These are phyloP conservation scores for Ptychoptera contaminata DNA, from an alignment of 2,888 invertebrate species.

Conservation along the genomic window DNA sequence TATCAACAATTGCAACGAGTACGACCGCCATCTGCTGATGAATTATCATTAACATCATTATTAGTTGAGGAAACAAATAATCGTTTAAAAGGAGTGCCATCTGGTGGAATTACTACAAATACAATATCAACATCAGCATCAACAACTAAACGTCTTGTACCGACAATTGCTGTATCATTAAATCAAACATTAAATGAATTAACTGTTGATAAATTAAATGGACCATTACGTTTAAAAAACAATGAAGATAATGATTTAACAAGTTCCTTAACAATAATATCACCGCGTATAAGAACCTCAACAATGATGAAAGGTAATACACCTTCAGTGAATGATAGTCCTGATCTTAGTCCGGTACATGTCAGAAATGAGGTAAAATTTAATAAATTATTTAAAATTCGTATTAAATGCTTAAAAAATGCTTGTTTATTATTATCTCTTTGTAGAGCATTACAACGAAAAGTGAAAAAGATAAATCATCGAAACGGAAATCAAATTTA, in stretches of 20 bases:
- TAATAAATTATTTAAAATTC: neutral
- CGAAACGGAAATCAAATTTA: conserved; percentile 47
- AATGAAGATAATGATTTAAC: neutral
- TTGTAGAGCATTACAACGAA: conserved; percentile 25
- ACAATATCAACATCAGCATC: neutral
- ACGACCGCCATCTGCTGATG: too few relatives aligned
- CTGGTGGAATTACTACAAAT: too few relatives aligned
- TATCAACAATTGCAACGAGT: neutral
- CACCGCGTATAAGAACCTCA: conserved; percentile 13
- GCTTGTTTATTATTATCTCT: neutral
- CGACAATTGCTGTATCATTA: conserved; percentile 21
- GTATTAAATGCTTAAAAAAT: neutral
- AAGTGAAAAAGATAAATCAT: conserved; percentile 41
- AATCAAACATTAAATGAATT: conserved; percentile 27
- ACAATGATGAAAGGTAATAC: conserved; percentile 15
- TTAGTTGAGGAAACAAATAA: too few relatives aligned
- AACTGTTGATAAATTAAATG: conserved; percentile 4
- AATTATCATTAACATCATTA: too few relatives aligned
- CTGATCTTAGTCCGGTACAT: conserved; percentile 18
- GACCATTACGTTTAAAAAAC: conserved; percentile 9
- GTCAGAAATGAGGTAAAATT: neutral
- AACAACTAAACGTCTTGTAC: conserved; percentile 17
- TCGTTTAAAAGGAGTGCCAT: too few relatives aligned
- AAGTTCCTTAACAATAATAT: neutral
- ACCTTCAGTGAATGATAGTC: conserved; percentile 1